Base-by-base conservation (phyloP, 2,888 invertebrate genomes). In the Chrysomela aeneicollis region DNA sequence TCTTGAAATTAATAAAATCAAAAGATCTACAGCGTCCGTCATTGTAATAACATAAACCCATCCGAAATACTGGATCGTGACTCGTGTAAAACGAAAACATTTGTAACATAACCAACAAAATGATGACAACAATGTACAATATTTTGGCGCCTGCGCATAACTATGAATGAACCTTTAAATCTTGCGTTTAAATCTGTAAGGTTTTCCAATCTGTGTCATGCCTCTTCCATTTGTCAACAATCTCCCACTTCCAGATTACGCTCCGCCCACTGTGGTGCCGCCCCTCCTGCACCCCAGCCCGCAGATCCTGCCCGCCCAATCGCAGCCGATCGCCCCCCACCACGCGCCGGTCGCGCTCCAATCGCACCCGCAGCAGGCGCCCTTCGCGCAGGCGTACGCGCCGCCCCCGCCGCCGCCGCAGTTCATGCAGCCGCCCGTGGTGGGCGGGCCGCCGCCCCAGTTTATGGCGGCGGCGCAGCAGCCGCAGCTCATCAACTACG, bases 401-500 rank as follows among this genome's bases (percentile, higher is more conserved):
- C 79, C 74, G 64, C 76, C 81, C 0, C 79, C 74, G 64, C 75
- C 78, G 3, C 79, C 82, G 5, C 77, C 80, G 1, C 69, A 77
- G n/a, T 80, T 80, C 70, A 54, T 69, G 17, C 69, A 67, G 21
- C 60, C 75, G 75, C 49, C 75, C 5, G 30, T 63, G 2, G 68
- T 66, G 15, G 68, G 69, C 9, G 63, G 21, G 4, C 76, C 76
- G 30, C 80, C 78, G 47, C 75, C 79, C 2, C 71, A 77, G 1
- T 76, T 76, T 59, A 73, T 77, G 22, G 70, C 76, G 0, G 64
- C 71, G 5, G 76, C 75, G 21, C 76, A 71, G 35, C 68, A 26
- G 6, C 3, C 80, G 4, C 78, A 77, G 62, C 76, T 82, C 35
- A 76, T 83, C 64, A 82, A 82, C 68, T 82, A 79, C 66, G 82